These are phyloP conservation scores for Thelaira solivaga DNA, from an alignment of 2,888 invertebrate genomes.

Conservation along the genomic window DNA sequence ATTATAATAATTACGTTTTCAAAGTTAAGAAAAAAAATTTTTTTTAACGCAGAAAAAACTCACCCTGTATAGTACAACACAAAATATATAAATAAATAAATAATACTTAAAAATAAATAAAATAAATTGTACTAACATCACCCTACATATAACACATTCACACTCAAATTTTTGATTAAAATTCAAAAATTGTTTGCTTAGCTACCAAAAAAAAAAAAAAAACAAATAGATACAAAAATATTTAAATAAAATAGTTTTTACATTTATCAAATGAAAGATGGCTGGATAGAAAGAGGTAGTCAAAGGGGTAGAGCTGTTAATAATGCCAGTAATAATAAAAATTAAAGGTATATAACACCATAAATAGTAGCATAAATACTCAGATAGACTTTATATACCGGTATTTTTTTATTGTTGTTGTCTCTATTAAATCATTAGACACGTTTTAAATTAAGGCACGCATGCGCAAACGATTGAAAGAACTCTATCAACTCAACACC, in stretches of 20 bases:
- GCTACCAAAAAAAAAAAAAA: conserved; percentile 33
- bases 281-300: conserved; percentile 42
- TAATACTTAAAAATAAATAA: conserved; percentile 58
- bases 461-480: conserved; percentile 59
- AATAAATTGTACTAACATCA: conserved; percentile 42
- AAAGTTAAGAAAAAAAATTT: too few species aligned
- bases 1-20: too few species aligned
- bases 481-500: conserved; percentile 35
- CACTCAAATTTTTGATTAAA: conserved; percentile 42
- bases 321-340: conserved; percentile 24
- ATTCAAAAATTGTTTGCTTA: conserved; percentile 56
- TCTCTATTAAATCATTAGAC: conserved; percentile 61
- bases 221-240: neutral
- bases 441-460: conserved; percentile 66
- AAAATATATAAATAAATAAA: conserved; percentile 44
- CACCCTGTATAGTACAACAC: neutral
- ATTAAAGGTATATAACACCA: conserved; percentile 55
- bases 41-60: too few species aligned
- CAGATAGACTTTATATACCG: conserved; percentile 24
- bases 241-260: conserved; percentile 43
- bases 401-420: conserved; percentile 6
- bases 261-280: conserved; percentile 37
- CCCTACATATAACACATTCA: conserved; percentile 25
- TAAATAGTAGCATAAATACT: conserved; percentile 53
- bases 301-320: conserved; percentile 45